A percentile compares a stretch with the other conserved stretches of the same genome.
These are phyloP conservation scores for Cantharis flavilabris DNA, from an alignment of 2,888 invertebrate species.

Conservation along the genomic window DNA sequence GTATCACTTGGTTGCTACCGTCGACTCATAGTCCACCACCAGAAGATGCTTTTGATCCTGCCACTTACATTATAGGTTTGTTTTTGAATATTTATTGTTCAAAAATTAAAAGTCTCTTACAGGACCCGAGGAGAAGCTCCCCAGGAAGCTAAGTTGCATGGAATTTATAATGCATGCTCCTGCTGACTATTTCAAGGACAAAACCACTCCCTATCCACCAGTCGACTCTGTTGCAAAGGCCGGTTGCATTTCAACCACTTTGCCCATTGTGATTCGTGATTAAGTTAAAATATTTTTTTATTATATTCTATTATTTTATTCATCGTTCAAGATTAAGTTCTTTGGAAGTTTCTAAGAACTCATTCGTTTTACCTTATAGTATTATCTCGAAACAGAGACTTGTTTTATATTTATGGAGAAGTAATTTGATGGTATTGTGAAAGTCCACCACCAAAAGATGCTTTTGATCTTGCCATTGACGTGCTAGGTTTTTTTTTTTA, in stretches of 20 bases:
- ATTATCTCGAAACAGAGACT: background rate
- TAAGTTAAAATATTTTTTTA: background rate
- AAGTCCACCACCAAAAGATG: slow-evolving; percentile 75
- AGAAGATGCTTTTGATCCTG: slow-evolving; percentile 80
- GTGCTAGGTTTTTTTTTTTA: slow-evolving; percentile 69
- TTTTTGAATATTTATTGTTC: slow-evolving; percentile 26
- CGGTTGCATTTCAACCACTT: slow-evolving; percentile 68
- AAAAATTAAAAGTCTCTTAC: background rate
- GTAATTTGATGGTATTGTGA: too few relatives aligned
- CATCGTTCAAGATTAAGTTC: too few relatives aligned
- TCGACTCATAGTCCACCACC: slow-evolving; percentile 80
- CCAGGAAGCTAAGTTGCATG: slow-evolving; percentile 83
- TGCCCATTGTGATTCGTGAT: background rate
- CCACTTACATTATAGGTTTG: slow-evolving; percentile 85
- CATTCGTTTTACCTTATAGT: background rate
- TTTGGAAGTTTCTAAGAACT: too few relatives aligned
- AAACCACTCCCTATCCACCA: slow-evolving; percentile 75
- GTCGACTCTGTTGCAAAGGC: slow-evolving; percentile 50
- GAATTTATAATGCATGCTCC: slow-evolving; percentile 94
- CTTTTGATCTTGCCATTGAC: slow-evolving; percentile 88
- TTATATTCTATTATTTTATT: too few relatives aligned
- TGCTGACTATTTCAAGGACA: slow-evolving; percentile 83
- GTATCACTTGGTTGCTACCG: slow-evolving; percentile 89
- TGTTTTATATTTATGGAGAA: background rate
- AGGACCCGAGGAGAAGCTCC: slow-evolving; percentile 90